These are phyloP conservation scores for Yponomeuta sedellus DNA, from an alignment of 2,888 invertebrate genomes.

Conservation along the genomic window DNA sequence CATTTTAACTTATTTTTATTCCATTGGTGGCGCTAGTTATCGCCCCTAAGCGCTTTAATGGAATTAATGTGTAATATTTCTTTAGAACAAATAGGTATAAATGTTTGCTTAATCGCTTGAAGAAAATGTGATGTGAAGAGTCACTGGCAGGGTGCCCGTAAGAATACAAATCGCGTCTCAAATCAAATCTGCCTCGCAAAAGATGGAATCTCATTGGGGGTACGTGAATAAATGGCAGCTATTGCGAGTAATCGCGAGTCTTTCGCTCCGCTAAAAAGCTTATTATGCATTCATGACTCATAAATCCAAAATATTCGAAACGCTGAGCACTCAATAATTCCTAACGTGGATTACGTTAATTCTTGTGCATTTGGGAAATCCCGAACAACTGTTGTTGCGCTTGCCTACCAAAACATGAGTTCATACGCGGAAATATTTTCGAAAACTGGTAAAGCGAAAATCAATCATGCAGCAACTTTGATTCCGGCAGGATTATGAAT, in stretches of 20 bases:
- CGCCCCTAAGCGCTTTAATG: too few species aligned
- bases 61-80: too few species aligned
- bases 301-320: background rate
- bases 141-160: background rate
- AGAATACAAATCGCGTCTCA: background rate
- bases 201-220: background rate
- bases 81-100: background rate
- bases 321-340: background rate
- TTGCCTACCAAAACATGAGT: constrained; percentile 34
- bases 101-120: constrained; percentile 3
- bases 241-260: background rate
- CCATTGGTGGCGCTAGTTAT: too few species aligned
- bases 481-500: constrained; percentile 64
- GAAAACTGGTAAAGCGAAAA: constrained; percentile 27
- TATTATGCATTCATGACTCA: background rate
- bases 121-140: background rate
- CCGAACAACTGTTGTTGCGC: background rate
- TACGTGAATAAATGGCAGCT: background rate
- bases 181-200: background rate
- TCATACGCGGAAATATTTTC: constrained; percentile 58
- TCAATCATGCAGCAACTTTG: constrained; percentile 44
- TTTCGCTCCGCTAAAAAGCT: background rate
- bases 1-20: too few species aligned
- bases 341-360: background rate
- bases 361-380: background rate